These are phyloP conservation scores for Daboia siamensis DNA, from an alignment of 2,113 vertebrate genomes.

Conservation along the genomic window DNA sequence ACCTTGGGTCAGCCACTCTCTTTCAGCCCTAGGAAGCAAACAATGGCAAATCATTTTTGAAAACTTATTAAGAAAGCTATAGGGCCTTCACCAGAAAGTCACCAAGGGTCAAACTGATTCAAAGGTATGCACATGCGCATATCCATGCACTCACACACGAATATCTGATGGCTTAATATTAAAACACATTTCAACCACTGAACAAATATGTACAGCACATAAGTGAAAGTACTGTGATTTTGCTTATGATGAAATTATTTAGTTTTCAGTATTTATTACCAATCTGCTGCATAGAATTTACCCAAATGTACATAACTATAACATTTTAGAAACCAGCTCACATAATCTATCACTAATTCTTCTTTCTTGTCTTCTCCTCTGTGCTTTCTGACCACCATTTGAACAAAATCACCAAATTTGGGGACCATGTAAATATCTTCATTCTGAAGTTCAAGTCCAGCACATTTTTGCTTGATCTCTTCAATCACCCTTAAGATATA, in stretches of 20 bases:
- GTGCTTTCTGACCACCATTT: conserved; percentile 73
- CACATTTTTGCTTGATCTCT: conserved; percentile 77
- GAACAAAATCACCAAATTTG: conserved; percentile 77
- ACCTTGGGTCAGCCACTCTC: background rate
- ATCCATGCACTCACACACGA: background rate
- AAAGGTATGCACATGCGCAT: background rate
- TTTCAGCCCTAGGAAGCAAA: background rate
- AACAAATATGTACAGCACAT: background rate
- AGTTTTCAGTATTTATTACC: background rate
- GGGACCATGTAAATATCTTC: conserved; percentile 84
- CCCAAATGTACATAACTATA: background rate
- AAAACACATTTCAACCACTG: background rate
- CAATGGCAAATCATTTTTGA: background rate
- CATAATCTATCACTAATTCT: conserved; percentile 72
- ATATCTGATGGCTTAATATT: background rate
- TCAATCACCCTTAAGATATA: conserved; percentile 72
- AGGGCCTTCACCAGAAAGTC: background rate
- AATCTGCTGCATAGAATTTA: background rate
- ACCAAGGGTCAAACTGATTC: background rate
- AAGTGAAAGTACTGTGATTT: background rate
- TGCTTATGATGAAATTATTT: background rate
- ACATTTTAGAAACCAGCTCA: conserved; percentile 56
- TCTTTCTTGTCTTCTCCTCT: conserved; percentile 74
- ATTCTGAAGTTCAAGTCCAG: conserved; percentile 73
- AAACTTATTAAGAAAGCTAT: background rate